Evolutionary conservation across 2,888 invertebrate species (phyloP).

Genomic region (Chymomyza amoena): DNA sequence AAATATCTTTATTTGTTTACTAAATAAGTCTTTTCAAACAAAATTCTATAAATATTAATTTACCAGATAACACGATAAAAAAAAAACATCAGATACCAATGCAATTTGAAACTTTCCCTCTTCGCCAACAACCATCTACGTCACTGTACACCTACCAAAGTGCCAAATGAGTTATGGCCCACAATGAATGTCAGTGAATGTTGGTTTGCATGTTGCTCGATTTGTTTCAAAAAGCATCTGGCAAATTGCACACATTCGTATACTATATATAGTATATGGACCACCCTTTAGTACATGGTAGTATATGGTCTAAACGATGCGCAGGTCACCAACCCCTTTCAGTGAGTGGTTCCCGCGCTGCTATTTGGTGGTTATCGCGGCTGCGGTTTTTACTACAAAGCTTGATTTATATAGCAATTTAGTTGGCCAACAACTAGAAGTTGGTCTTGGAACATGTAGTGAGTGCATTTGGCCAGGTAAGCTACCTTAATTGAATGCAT

Average conservation of each 20-base stretch:
- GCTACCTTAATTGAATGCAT: background rate
- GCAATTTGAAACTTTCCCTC: too few species aligned
- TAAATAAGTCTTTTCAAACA: too few species aligned
- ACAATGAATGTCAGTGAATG: background rate
- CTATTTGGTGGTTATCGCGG: background rate
- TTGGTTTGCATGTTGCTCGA: background rate
- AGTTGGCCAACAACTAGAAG: background rate
- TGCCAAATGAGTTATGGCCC: background rate
- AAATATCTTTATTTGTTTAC: too few species aligned
- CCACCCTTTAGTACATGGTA: too few species aligned
- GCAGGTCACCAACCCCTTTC: background rate
- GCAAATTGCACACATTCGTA: background rate
- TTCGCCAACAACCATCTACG: too few species aligned
- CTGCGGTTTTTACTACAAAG: background rate
- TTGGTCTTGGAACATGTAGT: background rate
- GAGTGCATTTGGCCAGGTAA: background rate
- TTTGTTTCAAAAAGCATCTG: background rate
- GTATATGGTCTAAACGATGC: background rate
- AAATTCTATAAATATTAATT: too few species aligned
- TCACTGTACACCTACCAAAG: background rate
- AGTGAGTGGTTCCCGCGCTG: background rate
- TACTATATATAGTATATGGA: too few species aligned
- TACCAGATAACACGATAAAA: too few species aligned
- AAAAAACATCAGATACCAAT: too few species aligned
- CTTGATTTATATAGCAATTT: constrained; percentile 6